Percentiles rank a stretch among this genome's conserved stretches.
These are phyloP conservation scores for Oophaga pumilio DNA, from an alignment of 2,113 vertebrate genomes.

Conservation along the genomic window DNA sequence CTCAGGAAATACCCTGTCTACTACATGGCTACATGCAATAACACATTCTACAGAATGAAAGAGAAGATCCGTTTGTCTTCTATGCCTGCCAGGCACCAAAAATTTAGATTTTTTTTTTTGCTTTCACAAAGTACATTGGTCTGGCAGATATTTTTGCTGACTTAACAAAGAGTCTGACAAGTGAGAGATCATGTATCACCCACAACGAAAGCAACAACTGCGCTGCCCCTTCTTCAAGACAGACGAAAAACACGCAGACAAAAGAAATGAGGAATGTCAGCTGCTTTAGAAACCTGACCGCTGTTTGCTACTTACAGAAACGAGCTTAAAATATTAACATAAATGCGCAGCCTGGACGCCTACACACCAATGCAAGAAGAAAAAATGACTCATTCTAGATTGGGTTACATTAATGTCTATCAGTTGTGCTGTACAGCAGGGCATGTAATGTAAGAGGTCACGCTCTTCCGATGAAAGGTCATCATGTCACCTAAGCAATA, in stretches of 20 bases:
- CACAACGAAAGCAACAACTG: constrained; percentile 52
- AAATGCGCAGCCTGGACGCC: constrained; percentile 39
- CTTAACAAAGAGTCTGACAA: constrained; percentile 57
- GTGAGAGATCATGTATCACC: constrained; percentile 55
- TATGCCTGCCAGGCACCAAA: neutral
- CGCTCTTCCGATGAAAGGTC: constrained; percentile 58
- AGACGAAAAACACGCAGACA: constrained; percentile 58
- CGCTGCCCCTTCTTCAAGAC: constrained; percentile 58
- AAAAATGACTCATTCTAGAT: constrained; percentile 55
- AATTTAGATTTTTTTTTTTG: constrained; percentile 5
- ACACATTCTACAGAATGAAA: neutral
- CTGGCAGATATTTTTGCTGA: constrained; percentile 64
- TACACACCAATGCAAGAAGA: constrained; percentile 37
- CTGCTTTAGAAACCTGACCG: constrained; percentile 57
- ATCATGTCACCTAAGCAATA: constrained; percentile 40
- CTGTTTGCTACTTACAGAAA: constrained; percentile 55
- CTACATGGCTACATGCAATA: neutral
- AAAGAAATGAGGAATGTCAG: constrained; percentile 55
- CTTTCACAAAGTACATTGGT: constrained; percentile 44
- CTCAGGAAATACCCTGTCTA: no score
- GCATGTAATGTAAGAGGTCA: constrained; percentile 59
- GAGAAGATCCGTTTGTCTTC: constrained; percentile 34
- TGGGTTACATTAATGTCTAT: constrained; percentile 57
- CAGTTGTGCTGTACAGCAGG: constrained; percentile 42
- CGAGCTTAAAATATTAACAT: constrained; percentile 31